Percentiles rank a stretch among this genome's conserved stretches.
Conservation (phyloP, 1,140 invertebrate genomes). For the Acromyrmex echinatior region DNA sequence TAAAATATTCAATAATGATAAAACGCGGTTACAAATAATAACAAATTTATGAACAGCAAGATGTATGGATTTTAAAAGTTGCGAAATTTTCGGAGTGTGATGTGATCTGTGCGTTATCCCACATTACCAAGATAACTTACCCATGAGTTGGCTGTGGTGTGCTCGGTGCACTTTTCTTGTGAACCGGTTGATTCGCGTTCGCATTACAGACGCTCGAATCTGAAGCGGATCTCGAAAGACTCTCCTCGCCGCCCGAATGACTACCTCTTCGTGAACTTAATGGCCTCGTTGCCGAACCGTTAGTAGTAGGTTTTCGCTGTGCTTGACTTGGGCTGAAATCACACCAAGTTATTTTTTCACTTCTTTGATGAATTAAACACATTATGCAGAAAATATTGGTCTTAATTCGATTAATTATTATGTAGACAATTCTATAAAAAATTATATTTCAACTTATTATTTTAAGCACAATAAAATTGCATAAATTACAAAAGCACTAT, state of each 20-base stretch:
- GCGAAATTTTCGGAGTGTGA: conserved; percentile 6
- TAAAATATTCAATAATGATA: not conserved
- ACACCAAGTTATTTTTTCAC: not conserved
- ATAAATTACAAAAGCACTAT: not conserved
- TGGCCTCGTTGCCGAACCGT: conserved; percentile 84
- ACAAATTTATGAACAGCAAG: not conserved
- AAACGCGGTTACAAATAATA: not conserved
- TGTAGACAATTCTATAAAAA: not conserved
- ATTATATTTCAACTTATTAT: not conserved
- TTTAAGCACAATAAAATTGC: not conserved
- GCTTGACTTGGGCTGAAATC: conserved; percentile 84
- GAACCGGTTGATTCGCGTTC: conserved; percentile 86
- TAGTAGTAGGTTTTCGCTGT: conserved; percentile 84
- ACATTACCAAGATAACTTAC: conserved; percentile 85
- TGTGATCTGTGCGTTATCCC: conserved; percentile 6
- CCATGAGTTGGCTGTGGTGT: conserved; percentile 91
- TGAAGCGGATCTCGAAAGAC: conserved; percentile 94
- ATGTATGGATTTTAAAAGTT: not conserved
- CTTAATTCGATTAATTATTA: not conserved
- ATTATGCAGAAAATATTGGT: not conserved
- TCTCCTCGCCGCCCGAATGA: conserved; percentile 92
- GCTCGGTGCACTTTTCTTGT: conserved; percentile 89
- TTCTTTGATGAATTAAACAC: not conserved
- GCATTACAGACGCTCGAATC: conserved; percentile 94
- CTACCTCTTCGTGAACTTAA: conserved; percentile 85